These are phyloP conservation scores for Calameuta filiformis DNA, from an alignment of 2,888 invertebrate species.

Conservation along the genomic window DNA sequence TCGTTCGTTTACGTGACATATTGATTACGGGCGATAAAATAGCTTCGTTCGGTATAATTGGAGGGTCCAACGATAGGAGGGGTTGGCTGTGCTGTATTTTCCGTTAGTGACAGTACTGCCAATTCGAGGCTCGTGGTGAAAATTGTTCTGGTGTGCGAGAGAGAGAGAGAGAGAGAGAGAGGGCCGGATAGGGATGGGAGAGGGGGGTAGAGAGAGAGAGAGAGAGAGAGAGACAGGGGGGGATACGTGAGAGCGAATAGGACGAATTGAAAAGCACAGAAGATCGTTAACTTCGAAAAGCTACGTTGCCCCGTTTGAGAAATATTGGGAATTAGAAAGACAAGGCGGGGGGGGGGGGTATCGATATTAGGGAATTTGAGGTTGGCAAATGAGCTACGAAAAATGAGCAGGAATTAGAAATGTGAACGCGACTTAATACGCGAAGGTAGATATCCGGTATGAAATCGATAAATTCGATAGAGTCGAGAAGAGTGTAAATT, in stretches of 20 bases:
- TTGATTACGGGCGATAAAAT: slow-evolving; percentile 25
- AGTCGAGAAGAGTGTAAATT: neutral
- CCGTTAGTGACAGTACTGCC: neutral
- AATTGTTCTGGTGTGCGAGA: neutral
- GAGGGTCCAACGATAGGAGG: neutral
- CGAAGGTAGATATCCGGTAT: neutral
- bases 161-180: no score
- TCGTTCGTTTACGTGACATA: slow-evolving; percentile 26
- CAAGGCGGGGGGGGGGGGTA: neutral
- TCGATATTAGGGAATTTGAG: neutral
- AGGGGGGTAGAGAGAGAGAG: no score
- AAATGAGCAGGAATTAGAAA: neutral
- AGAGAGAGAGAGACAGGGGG: neutral
- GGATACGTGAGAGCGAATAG: neutral
- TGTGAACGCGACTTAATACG: neutral
- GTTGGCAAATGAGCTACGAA: neutral
- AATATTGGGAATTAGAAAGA: neutral
- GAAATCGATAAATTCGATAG: neutral
- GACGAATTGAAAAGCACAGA: neutral
- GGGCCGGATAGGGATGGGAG: no score
- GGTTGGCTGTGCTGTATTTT: neutral
- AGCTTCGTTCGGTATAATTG: neutral
- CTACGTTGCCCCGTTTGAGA: neutral
- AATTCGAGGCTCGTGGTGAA: neutral
- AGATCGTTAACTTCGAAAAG: neutral